Evolutionary conservation across 1,140 invertebrate genomes (phyloP).

Genomic region (Drosophila serrata): DNA sequence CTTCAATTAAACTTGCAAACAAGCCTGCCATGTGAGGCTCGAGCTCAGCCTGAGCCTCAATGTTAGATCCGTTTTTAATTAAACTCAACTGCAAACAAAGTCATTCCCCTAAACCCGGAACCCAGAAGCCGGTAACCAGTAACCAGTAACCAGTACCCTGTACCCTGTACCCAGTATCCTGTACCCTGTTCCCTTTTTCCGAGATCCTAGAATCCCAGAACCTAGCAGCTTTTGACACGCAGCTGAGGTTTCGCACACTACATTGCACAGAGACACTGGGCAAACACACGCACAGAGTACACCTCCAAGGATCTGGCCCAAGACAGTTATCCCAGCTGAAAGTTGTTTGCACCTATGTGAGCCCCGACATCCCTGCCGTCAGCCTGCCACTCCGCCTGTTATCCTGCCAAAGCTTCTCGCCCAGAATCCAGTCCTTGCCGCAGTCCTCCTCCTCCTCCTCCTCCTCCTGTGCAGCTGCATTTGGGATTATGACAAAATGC

Average conservation of each 20-base stretch:
- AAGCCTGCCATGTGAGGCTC: conserved; percentile 44
- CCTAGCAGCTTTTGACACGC: conserved; percentile 55
- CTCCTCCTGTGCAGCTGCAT: conserved; percentile 43
- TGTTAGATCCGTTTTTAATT: conserved; percentile 84
- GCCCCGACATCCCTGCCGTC: conserved; percentile 19
- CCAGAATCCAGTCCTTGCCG: conserved; percentile 8
- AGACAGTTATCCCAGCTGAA: conserved; percentile 53
- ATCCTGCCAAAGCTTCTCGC: conserved; percentile 50
- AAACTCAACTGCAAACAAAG: conserved; percentile 83
- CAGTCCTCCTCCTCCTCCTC: background rate
- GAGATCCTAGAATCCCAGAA: conserved; percentile 1
- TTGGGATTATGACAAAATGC: conserved; percentile 83
- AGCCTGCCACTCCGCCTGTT: conserved; percentile 51
- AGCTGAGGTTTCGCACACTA: conserved; percentile 54
- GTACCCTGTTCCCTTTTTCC: too few relatives aligned
- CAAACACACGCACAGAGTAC: conserved; percentile 20
- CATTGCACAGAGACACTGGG: conserved; percentile 31
- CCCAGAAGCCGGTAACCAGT: background rate
- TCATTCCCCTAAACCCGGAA: conserved; percentile 37
- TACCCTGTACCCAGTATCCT: background rate
- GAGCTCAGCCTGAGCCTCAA: conserved; percentile 46
- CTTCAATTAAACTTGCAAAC: conserved; percentile 72
- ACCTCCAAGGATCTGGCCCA: conserved; percentile 18
- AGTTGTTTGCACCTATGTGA: conserved; percentile 75
- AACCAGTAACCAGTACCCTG: background rate